Evolutionary conservation across 2,113 vertebrate genomes (phyloP), one percentile per base, ranked within the genome.

Genomic region (Labrus mixtus): DNA sequence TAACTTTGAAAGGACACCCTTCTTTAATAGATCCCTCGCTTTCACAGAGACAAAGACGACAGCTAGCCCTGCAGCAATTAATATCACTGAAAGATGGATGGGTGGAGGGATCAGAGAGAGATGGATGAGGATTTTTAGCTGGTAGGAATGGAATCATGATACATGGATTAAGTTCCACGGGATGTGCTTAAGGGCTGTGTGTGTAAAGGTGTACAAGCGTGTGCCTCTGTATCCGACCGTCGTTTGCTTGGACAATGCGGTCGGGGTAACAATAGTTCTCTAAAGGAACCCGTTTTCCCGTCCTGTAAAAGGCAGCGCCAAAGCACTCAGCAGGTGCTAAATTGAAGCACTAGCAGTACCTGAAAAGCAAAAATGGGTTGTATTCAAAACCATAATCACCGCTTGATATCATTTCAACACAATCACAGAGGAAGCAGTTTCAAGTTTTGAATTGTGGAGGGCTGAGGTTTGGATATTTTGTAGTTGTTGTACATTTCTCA

Each of bases 1-100:
- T 73, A 87, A 87, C 90, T 90, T 88, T 91, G 82, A 90, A 87
- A 89, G 82, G 83, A 90, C 86, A 77, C 76, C 69, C 55, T 82
- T 81, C 83, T 89, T 84, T 89, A 90, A 82, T 85, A 86, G 83
- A 87, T 77, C 82, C 71, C 73, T 72, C 4, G 55, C 79, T 73
- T 73, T 84, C 59, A 71, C 64, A 87, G 69, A 87, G 81, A 79
- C 83, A 87, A 80, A 90, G 81, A 64, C 65, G 85, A 90, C 83
- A 80, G 76, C 67, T 25, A 77, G 81, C 79, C 87, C 89, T 76
- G 82, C 80, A 87, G 87, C 86, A 90, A 90, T 92, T 90, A 90
- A 90, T 83, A 92, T 68, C 81, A 73, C 60, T 58, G 37, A 82
- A 82, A 80, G 79, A 89, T 83, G 75, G 73, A 85, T 83, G 76